A percentile compares a stretch with the other conserved stretches of the same genome.
Evolutionary conservation across 2,888 invertebrate genomes (phyloP).

Genomic region (Caenorhabditis japonica): DNA sequence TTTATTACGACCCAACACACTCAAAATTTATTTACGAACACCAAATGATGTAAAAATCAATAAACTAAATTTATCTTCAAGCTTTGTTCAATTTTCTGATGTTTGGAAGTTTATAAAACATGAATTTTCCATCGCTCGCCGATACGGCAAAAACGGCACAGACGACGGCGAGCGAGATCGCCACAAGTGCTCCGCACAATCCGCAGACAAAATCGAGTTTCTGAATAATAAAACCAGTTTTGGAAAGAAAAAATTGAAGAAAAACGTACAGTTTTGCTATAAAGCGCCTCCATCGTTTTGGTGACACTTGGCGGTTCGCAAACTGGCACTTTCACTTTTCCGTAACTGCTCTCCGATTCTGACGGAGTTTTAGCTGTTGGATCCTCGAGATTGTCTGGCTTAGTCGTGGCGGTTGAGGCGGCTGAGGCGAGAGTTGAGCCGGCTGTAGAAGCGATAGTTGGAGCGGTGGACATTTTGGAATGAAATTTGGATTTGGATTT

Average conservation of each 20-base stretch:
- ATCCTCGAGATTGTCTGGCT: background rate
- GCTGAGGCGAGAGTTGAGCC: too few species aligned
- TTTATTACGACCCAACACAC: too few species aligned
- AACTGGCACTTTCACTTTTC: constrained; percentile 4
- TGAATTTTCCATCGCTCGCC: constrained; percentile 2
- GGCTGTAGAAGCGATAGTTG: too few species aligned
- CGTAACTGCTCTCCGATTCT: background rate
- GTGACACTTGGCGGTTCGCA: background rate
- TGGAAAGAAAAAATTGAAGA: too few species aligned
- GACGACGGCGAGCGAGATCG: background rate
- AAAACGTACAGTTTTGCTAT: background rate
- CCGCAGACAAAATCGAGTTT: constrained; percentile 7
- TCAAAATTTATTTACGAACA: too few species aligned
- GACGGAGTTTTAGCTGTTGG: too few species aligned
- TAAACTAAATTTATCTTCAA: too few species aligned
- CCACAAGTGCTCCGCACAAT: background rate
- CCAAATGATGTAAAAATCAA: too few species aligned
- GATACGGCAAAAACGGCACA: constrained; percentile 1
- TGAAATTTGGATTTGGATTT: background rate
- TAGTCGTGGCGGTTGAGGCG: background rate
- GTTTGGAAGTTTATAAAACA: constrained; percentile 7
- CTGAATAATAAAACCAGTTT: too few species aligned
- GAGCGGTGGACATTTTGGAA: background rate
- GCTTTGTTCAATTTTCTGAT: too few species aligned
- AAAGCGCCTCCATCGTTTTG: background rate